A percentile compares a stretch with the other conserved stretches of the same genome.
phyloP scores from a whole-genome alignment of 2,888 invertebrate genomes.

The Agapostemon virescens region DNA sequence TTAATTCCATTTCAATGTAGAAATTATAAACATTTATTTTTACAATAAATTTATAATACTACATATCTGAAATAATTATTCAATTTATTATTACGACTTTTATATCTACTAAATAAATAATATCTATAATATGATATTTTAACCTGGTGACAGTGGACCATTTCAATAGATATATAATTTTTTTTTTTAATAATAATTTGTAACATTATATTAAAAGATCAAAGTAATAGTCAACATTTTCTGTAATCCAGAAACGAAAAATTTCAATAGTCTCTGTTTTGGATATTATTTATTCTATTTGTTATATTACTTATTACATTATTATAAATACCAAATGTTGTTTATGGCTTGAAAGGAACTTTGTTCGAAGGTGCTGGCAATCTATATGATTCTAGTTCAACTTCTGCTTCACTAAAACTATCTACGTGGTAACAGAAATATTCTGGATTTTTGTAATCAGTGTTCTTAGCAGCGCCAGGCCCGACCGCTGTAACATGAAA shows the following conservation, averaged over 20 bases:
- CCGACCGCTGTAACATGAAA: constrained; percentile 82
- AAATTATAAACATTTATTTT: too few species aligned
- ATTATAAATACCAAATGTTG: constrained; percentile 3
- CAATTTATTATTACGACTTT: too few species aligned
- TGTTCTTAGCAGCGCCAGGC: constrained; percentile 87
- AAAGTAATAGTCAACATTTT: neutral
- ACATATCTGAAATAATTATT: too few species aligned
- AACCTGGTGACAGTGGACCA: neutral
- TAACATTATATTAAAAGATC: too few species aligned
- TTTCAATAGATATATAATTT: neutral
- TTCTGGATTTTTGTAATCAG: constrained; percentile 92
- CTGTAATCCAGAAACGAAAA: neutral
- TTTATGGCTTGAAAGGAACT: constrained; percentile 65
- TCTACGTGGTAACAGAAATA: constrained; percentile 90
- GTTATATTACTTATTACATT: constrained; percentile 21
- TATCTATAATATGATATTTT: too few species aligned
- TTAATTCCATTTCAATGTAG: too few species aligned
- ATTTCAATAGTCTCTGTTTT: neutral
- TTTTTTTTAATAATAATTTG: too few species aligned
- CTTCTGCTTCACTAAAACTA: constrained; percentile 91
- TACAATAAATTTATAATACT: too few species aligned
- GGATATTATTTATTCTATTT: constrained; percentile 24
- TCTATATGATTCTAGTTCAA: constrained; percentile 90
- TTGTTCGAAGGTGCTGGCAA: constrained; percentile 88
- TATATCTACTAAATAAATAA: too few species aligned